These are phyloP conservation scores for Caenorhabditis inopinata DNA, from an alignment of 1,140 invertebrate genomes.

Conservation along the genomic window DNA sequence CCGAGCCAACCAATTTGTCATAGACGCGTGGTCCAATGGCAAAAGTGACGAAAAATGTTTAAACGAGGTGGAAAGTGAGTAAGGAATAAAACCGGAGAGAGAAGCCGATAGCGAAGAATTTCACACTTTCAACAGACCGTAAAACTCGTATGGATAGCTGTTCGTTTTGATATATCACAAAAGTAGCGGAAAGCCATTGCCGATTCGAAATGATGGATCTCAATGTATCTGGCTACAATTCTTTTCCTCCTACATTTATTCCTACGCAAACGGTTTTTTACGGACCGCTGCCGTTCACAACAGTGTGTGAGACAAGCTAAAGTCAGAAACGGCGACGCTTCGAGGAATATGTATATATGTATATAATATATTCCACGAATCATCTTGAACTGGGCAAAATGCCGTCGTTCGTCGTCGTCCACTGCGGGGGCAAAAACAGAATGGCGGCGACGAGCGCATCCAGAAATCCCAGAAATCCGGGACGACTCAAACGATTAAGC, in stretches of 20 bases:
- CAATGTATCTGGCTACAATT: conserved; percentile 10
- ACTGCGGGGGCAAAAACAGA: not conserved
- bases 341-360: not conserved
- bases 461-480: conserved; percentile 24
- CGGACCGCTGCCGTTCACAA: not conserved
- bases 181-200: conserved; percentile 32
- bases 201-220: conserved; percentile 29
- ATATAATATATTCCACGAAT: not conserved
- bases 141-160: conserved; percentile 29
- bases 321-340: not conserved
- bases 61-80: not conserved
- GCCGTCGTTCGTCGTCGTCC: not conserved
- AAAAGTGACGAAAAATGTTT: not conserved
- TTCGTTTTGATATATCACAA: conserved; percentile 19
- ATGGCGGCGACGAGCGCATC: not conserved
- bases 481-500: conserved; percentile 9
- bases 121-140: conserved; percentile 33
- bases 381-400: conserved; percentile 21
- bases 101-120: not conserved
- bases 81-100: not conserved
- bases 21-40: not conserved
- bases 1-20: not conserved
- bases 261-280: conserved; percentile 26
- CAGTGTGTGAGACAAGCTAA: not conserved
- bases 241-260: not conserved